phyloP scores from a whole-genome alignment of 2,797 vertebrate genomes.

The Pseudocheirus occidentalis region DNA sequence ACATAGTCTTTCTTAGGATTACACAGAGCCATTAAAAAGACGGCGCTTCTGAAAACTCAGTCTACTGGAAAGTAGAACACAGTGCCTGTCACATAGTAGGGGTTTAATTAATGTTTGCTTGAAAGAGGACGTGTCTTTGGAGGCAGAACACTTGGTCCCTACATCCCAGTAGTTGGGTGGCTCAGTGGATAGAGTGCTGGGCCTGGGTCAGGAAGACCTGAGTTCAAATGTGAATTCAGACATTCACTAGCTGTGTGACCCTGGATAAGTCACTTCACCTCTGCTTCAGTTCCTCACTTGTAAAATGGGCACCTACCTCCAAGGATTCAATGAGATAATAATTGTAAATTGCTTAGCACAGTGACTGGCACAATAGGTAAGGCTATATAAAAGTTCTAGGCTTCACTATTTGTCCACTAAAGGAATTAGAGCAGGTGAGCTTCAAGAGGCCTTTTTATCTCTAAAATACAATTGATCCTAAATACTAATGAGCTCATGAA shows the following conservation, averaged over 20 bases:
- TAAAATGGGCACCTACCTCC: background rate
- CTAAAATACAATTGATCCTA: background rate
- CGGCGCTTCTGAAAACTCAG: background rate
- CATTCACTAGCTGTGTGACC: background rate
- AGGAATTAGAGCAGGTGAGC: background rate
- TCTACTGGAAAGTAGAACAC: background rate
- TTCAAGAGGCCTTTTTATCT: background rate
- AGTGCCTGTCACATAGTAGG: background rate
- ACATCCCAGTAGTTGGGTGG: background rate
- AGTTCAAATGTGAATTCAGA: background rate
- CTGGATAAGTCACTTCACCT: background rate
- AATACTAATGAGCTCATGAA: background rate
- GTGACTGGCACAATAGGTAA: background rate
- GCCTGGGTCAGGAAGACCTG: background rate
- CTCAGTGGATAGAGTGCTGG: background rate
- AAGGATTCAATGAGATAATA: background rate
- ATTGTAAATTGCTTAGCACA: background rate
- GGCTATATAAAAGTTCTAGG: background rate
- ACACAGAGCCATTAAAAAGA: background rate
- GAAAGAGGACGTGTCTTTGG: background rate
- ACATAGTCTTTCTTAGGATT: background rate
- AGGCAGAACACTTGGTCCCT: background rate
- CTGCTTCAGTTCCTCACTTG: background rate
- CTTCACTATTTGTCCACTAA: background rate
- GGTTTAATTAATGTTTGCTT: background rate